Evolutionary conservation across 1,140 invertebrate species (phyloP), one percentile per base, ranked within the genome.

Genomic region (Drosophila albomicans): DNA sequence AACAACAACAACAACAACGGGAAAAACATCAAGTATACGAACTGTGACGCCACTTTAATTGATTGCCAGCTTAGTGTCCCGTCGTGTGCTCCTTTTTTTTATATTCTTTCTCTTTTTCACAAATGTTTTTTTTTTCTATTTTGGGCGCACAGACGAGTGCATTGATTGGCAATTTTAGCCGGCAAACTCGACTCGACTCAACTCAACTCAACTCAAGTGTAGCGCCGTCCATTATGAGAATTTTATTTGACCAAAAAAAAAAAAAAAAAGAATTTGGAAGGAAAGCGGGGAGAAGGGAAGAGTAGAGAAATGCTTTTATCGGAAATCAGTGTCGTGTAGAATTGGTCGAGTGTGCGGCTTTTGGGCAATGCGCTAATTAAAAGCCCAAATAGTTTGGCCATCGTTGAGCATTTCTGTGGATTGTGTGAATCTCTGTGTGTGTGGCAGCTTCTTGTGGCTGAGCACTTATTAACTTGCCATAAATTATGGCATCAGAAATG

Each of bases 401-500:
- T 3, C 8, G 6, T 25, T 25, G 20, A 25, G 20, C 20, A 25
- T 25, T 25, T 25, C 20, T 25, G 20, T 25, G 8, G 35, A 38
- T 32, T 32, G 32, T 32, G 25, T 30, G 41, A 25, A 25, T 25
- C 20, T 57, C 25, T 20, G 2, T n/a, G 10, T 43, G 20, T 25
- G 20, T 25, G 20, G 20, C 20, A 25, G 20, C 3, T 25, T 25
- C 20, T 25, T 25, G 20, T 48, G 75, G 68, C 70, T 73, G 75
- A 81, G 82, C 75, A 86, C 82, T 86, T 86, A 86, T 86, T 86
- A 86, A 81, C 79, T 86, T 82, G 82, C 70, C 79, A 78, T 84
- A 84, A 86, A 86, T 86, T 87, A 86, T 86, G 76, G 71, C 66
- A 52, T 25, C 20, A 25, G 59, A 43, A 71, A 35, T 38, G 48